Evolutionary conservation across 1,140 invertebrate genomes (phyloP).

Genomic region (Matsumurasca onukii): DNA sequence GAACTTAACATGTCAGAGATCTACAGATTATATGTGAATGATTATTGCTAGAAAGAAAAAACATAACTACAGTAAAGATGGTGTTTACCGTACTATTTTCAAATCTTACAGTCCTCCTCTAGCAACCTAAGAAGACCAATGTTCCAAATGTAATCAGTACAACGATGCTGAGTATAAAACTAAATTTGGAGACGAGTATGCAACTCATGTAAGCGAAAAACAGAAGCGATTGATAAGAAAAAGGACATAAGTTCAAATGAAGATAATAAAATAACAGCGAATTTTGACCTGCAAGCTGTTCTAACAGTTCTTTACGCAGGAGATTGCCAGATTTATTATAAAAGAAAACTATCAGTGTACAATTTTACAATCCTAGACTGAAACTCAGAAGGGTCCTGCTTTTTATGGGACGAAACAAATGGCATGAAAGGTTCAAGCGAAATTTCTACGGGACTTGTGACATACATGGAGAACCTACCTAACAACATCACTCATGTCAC

Average conservation of each 20-base stretch:
- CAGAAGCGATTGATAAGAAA: constrained; percentile 36
- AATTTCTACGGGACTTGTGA: constrained; percentile 29
- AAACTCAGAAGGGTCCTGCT: too few relatives aligned
- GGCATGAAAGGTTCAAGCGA: constrained; percentile 25
- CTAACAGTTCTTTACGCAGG: constrained; percentile 37
- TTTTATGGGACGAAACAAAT: too few relatives aligned
- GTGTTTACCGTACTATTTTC: constrained; percentile 36
- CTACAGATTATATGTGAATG: constrained; percentile 38
- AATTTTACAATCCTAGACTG: too few relatives aligned
- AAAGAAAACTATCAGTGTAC: constrained; percentile 41
- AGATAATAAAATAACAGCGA: constrained; percentile 36
- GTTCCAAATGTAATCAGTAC: constrained; percentile 40
- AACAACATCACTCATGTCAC: constrained; percentile 29
- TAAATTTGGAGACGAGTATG: constrained; percentile 33
- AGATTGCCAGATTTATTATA: constrained; percentile 40
- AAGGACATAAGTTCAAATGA: constrained; percentile 37
- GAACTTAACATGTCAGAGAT: constrained; percentile 36
- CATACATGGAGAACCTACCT: constrained; percentile 27
- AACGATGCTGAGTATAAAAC: constrained; percentile 36
- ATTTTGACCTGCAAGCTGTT: constrained; percentile 43
- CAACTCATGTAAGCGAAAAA: constrained; percentile 39
- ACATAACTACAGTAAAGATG: constrained; percentile 33
- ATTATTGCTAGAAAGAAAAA: constrained; percentile 33
- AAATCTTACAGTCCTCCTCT: constrained; percentile 31
- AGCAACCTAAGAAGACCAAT: constrained; percentile 34